Conservation (phyloP, 2,888 invertebrate genomes). For the Drosophila prolongata region DNA sequence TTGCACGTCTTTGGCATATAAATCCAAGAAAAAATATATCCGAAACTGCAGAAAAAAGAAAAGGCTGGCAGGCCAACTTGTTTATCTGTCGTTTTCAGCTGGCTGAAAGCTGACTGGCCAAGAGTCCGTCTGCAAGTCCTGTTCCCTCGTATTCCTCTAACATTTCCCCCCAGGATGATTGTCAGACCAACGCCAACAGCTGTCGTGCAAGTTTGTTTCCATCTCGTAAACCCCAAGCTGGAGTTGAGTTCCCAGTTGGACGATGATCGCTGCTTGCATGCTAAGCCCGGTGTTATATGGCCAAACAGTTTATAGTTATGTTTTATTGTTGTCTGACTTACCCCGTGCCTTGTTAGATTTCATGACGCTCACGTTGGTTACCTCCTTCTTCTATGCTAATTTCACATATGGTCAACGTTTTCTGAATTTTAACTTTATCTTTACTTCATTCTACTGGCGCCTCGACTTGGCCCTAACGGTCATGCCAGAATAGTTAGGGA, state of each 20-base stretch:
- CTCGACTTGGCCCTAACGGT: slow-evolving; percentile 41
- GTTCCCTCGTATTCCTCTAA: slow-evolving; percentile 33
- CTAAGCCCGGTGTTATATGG: slow-evolving; percentile 40
- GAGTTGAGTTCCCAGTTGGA: slow-evolving; percentile 16
- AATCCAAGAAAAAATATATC: slow-evolving; percentile 31
- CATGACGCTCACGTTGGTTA: slow-evolving; percentile 42
- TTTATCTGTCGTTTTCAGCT: slow-evolving; percentile 72
- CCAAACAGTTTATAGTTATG: slow-evolving; percentile 58
- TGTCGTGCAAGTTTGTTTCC: slow-evolving; percentile 62
- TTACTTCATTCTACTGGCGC: slow-evolving; percentile 24
- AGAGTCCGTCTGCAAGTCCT: slow-evolving; percentile 51
- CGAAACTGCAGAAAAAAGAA: slow-evolving; percentile 26
- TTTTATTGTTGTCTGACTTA: slow-evolving; percentile 47
- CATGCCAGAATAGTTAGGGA: slow-evolving; percentile 1
- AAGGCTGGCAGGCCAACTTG: slow-evolving; percentile 50
- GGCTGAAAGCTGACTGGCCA: slow-evolving; percentile 44
- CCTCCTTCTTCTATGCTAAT: slow-evolving; percentile 63
- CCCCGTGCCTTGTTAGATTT: slow-evolving; percentile 28
- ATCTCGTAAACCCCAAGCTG: slow-evolving; percentile 40
- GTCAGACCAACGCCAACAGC: slow-evolving; percentile 68
- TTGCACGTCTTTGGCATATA: slow-evolving; percentile 75
- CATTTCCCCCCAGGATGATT: slow-evolving; percentile 33
- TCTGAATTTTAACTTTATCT: slow-evolving; percentile 57
- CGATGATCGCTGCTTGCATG: slow-evolving; percentile 45
- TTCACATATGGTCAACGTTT: slow-evolving; percentile 55